Conservation (phyloP, 2,888 invertebrate genomes). For the Acronicta psi region DNA sequence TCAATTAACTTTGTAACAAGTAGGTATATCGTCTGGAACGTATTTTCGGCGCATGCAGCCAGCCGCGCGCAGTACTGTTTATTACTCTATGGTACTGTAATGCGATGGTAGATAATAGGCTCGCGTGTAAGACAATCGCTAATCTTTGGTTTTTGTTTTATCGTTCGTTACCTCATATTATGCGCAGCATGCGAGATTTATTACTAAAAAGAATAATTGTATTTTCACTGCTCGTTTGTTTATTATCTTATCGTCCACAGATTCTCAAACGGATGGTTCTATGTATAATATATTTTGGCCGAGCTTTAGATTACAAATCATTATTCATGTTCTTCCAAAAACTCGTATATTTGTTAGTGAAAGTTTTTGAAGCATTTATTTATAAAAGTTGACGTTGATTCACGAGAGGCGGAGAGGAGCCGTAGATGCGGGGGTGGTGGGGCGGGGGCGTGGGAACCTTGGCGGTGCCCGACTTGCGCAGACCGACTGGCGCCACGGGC, state of each 20-base stretch:
- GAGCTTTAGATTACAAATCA: conserved; percentile 47
- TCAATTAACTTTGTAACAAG: conserved; percentile 33
- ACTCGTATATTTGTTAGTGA: conserved; percentile 72
- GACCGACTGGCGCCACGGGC: conserved; percentile 85
- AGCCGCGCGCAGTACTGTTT: too few relatives aligned
- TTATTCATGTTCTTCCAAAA: conserved; percentile 63
- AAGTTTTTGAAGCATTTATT: conserved; percentile 80
- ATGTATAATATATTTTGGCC: conserved; percentile 32
- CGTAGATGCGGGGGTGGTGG: conserved; percentile 54
- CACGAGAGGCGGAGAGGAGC: conserved; percentile 51
- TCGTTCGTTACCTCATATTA: conserved; percentile 42
- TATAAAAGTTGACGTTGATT: conserved; percentile 75
- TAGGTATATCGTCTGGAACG: conserved; percentile 6
- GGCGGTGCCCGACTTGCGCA: conserved; percentile 69
- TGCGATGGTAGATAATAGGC: conserved; percentile 3
- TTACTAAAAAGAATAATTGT: conserved; percentile 13
- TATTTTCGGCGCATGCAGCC: neutral
- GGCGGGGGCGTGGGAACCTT: conserved; percentile 73
- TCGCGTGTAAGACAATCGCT: conserved; percentile 35
- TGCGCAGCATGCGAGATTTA: conserved; percentile 15
- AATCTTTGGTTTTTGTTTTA: conserved; percentile 18
- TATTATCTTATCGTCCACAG: conserved; percentile 22
- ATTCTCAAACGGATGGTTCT: conserved; percentile 20
- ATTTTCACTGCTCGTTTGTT: conserved; percentile 19
- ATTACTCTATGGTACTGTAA: neutral